A percentile compares a stretch with the other conserved stretches of the same genome.
These are phyloP conservation scores for Vesta saturnalis DNA, from an alignment of 2,888 invertebrate genomes.

Conservation along the genomic window DNA sequence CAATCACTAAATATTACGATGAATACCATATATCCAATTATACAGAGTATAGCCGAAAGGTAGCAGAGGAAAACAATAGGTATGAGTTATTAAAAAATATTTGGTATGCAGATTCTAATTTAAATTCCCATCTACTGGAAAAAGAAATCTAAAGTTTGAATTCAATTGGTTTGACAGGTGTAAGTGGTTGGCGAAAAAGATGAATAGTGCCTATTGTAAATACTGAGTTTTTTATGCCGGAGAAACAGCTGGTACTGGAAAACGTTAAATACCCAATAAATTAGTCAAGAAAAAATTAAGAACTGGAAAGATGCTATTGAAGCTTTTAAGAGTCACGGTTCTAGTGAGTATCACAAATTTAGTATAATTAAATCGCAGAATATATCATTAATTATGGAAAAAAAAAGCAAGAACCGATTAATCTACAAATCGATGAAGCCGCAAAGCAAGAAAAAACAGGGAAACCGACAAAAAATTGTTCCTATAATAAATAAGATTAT, in stretches of 20 bases:
- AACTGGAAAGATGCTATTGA: constrained; percentile 14
- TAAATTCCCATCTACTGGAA: constrained; percentile 8
- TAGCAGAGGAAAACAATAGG: constrained; percentile 2
- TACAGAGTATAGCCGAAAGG: neutral
- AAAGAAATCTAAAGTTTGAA: constrained; percentile 19
- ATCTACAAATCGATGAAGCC: too few species aligned
- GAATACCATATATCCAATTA: constrained; percentile 1
- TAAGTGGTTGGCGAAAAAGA: constrained; percentile 4
- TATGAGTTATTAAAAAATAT: constrained; percentile 14
- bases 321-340: constrained; percentile 1
- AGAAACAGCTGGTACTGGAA: constrained; percentile 3
- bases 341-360: too few species aligned
- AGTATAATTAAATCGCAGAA: too few species aligned
- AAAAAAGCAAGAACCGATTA: too few species aligned
- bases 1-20: neutral
- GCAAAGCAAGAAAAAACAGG: too few species aligned
- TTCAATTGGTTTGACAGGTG: constrained; percentile 1
- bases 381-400: too few species aligned
- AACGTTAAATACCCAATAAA: constrained; percentile 5
- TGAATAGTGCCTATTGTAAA: constrained; percentile 10
- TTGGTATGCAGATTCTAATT: constrained; percentile 10
- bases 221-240: constrained; percentile 8
- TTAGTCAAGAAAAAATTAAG: constrained; percentile 4
- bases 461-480: neutral
- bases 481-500: too few species aligned